Evolutionary conservation across 2,113 vertebrate genomes (phyloP).

Genomic region (Rhabdornis inornatus): DNA sequence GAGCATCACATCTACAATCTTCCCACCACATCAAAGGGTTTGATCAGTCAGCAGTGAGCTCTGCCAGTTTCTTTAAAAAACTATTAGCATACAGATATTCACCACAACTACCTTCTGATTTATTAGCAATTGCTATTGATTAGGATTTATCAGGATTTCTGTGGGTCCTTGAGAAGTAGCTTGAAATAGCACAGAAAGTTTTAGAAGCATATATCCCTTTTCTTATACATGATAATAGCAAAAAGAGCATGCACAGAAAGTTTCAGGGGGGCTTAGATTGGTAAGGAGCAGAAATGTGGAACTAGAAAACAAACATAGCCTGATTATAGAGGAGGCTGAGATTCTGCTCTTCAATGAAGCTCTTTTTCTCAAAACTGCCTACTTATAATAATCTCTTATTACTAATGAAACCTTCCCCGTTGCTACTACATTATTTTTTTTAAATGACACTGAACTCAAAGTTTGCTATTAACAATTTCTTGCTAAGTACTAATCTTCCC

Average conservation of each 20-base stretch:
- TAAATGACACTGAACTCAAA: not conserved
- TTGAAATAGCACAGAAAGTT: not conserved
- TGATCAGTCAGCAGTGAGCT: not conserved
- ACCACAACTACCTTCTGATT: not conserved
- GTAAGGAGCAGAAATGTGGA: not conserved
- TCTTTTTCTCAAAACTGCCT: not conserved
- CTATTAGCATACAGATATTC: not conserved
- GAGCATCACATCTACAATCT: not conserved
- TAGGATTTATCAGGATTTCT: not conserved
- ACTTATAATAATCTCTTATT: not conserved
- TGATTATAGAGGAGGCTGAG: not conserved
- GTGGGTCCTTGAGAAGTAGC: not conserved
- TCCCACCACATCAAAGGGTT: not conserved
- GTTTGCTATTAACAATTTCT: not conserved
- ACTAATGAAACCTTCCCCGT: not conserved
- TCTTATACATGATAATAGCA: not conserved
- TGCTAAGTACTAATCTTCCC: not conserved
- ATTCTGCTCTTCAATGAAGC: not conserved
- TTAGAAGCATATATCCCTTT: not conserved
- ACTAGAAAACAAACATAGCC: not conserved
- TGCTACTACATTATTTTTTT: not conserved
- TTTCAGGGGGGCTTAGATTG: not conserved
- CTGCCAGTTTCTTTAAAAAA: not conserved
- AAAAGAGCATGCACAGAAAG: not conserved
- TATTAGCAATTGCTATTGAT: not conserved